Evolutionary conservation across 2,797 vertebrate genomes (phyloP).

Genomic region (Anguilla obscura): DNA sequence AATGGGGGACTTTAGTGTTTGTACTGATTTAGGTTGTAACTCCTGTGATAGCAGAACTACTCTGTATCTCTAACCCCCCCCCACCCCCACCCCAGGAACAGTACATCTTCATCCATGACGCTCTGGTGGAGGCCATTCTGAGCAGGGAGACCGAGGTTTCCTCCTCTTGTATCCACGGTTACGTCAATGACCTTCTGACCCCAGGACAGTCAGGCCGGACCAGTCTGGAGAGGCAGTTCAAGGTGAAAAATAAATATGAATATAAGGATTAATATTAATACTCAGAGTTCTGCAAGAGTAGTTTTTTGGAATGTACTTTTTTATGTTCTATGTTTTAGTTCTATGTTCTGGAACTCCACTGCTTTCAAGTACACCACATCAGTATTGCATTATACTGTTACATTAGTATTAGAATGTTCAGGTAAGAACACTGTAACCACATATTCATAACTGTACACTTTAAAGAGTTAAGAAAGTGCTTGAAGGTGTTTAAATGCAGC

Average conservation of each 20-base stretch:
- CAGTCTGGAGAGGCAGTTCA: slow-evolving; percentile 91
- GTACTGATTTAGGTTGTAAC: too few species aligned
- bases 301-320: too few species aligned
- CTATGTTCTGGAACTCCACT: too few species aligned
- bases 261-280: not conserved
- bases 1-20: not conserved
- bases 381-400: too few species aligned
- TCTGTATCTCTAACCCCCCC: not conserved
- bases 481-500: not conserved
- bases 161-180: slow-evolving; percentile 84
- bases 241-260: slow-evolving; percentile 66
- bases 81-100: slow-evolving; percentile 79
- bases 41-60: not conserved
- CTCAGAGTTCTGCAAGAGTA: too few species aligned
- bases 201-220: slow-evolving; percentile 85
- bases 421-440: too few species aligned
- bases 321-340: too few species aligned
- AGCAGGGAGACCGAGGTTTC: slow-evolving; percentile 89
- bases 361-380: too few species aligned
- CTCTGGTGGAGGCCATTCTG: slow-evolving; percentile 88
- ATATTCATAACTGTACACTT: too few species aligned
- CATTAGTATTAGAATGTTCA: too few species aligned
- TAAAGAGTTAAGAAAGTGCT: not conserved
- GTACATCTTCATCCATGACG: slow-evolving; percentile 94
- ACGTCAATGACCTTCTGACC: slow-evolving; percentile 89